phyloP scores from a whole-genome alignment of 2,113 vertebrate genomes.

The Probosciger aterrimus region DNA sequence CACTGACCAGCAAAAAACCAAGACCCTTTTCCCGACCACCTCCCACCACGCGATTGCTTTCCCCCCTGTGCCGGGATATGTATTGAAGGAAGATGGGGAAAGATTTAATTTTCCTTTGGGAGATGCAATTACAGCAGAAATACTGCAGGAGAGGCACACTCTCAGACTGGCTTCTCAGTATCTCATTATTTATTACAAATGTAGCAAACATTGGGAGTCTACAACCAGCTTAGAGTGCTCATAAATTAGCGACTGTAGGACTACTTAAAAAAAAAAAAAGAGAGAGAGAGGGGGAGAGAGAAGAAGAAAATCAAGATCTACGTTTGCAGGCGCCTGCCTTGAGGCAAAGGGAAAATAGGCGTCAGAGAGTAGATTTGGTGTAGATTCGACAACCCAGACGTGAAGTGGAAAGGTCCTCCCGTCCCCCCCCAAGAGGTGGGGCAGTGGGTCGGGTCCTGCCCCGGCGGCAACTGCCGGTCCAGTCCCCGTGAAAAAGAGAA shows the following conservation, averaged over 20 bases:
- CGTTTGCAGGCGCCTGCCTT: background rate
- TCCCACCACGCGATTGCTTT: background rate
- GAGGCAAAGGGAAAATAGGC: background rate
- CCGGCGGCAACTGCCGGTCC: background rate
- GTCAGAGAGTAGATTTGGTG: background rate
- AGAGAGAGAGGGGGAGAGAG: background rate
- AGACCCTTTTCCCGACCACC: background rate
- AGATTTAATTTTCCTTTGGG: conserved; percentile 64
- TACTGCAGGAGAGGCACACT: conserved; percentile 56
- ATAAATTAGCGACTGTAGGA: conserved; percentile 43
- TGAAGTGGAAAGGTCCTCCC: background rate
- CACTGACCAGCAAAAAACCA: background rate
- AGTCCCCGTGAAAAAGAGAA: background rate
- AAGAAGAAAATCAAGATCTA: background rate
- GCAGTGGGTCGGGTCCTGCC: background rate
- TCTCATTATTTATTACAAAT: conserved; percentile 71
- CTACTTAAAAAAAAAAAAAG: background rate
- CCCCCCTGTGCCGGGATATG: background rate
- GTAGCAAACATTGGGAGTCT: conserved; percentile 60
- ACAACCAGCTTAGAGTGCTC: conserved; percentile 19
- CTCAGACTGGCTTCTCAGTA: conserved; percentile 50
- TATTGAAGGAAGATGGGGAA: conserved; percentile 16
- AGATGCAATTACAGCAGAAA: conserved; percentile 61
- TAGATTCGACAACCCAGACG: background rate
- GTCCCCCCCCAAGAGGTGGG: background rate